A percentile compares a stretch with the other conserved stretches of the same genome.
Evolutionary conservation across 2,113 vertebrate genomes (phyloP).

Genomic region (Gulo gulo): DNA sequence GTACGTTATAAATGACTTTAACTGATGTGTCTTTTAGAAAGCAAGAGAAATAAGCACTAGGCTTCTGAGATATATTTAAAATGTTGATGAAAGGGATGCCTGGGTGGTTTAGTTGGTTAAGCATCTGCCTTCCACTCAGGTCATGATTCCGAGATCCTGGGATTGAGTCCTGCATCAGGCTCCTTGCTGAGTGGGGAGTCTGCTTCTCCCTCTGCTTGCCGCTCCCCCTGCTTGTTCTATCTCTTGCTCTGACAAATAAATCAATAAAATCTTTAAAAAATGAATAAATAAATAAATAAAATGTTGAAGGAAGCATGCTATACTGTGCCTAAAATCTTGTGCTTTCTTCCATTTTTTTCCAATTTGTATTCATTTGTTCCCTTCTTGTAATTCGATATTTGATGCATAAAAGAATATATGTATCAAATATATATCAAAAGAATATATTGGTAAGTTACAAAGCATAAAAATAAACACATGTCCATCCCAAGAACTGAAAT

Average conservation of each 20-base stretch:
- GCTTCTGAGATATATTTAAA: background rate
- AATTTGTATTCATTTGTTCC: background rate
- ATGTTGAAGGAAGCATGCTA: background rate
- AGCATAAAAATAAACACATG: background rate
- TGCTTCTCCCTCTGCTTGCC: background rate
- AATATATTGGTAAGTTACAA: background rate
- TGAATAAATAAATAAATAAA: background rate
- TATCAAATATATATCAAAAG: background rate
- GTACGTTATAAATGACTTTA: background rate
- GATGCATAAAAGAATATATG: background rate
- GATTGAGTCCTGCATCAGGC: background rate
- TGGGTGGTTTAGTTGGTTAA: background rate
- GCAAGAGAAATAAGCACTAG: background rate
- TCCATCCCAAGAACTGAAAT: background rate
- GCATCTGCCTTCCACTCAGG: background rate
- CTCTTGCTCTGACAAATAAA: background rate
- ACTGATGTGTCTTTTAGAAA: background rate
- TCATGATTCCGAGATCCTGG: background rate
- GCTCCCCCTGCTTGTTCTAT: background rate
- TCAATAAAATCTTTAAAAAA: background rate
- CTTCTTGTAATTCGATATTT: background rate
- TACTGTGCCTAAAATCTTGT: background rate
- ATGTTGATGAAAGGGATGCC: background rate
- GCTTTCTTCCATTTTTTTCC: background rate
- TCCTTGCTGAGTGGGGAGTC: background rate